Base-by-base conservation (phyloP, 2,888 invertebrate species). In the Galeopsomyia nigrocyanea region DNA sequence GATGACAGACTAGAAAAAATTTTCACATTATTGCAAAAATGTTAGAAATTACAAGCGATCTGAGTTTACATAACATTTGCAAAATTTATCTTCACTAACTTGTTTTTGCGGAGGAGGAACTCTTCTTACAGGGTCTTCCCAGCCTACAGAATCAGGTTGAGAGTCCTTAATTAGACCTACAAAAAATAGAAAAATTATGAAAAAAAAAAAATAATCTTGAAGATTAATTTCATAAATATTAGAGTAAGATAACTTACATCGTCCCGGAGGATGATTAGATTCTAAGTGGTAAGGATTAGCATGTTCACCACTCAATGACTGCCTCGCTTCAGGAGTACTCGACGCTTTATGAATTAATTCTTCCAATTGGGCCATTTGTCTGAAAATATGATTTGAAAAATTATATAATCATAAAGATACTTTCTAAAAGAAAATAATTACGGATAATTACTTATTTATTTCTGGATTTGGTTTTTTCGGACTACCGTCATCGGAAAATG, bases 61-160 rank as follows among this genome's bases (percentile, higher is more conserved):
- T 9, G 51, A 47, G 14, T 62, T 51, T 64, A n/a, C 6, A 60
- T 39, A 26, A 22, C 2, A 47, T 65, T 61, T 49, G 31, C 26
- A 46, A 61, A 60, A 22, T 61, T 46, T 7, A 53, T 64, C 7
- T 39, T 19, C 22, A 50, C 51, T 66, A 49, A 73, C 68, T 53
- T 49, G 62, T 69, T 71, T 68, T 62, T 31, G 19, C 5, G 39
- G 39, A 21, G 70, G 53, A 53, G 72, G 73, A 49, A 70, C 64
- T 49, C 68, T 60, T 66, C 74, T 75, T 22, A 72, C 75, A 10
- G 73, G 75, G 72, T 92, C 93, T 79, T 92, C 92, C 94, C 94
- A 94, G 0, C 91, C 92, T 0, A 94, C 90, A 0, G 91, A 91
- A 82, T 92, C 91, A 0, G 91, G 89, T 79, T 93, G 92, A 5